Base-by-base conservation (phyloP, 2,888 invertebrate species). In the Nezara viridula region DNA sequence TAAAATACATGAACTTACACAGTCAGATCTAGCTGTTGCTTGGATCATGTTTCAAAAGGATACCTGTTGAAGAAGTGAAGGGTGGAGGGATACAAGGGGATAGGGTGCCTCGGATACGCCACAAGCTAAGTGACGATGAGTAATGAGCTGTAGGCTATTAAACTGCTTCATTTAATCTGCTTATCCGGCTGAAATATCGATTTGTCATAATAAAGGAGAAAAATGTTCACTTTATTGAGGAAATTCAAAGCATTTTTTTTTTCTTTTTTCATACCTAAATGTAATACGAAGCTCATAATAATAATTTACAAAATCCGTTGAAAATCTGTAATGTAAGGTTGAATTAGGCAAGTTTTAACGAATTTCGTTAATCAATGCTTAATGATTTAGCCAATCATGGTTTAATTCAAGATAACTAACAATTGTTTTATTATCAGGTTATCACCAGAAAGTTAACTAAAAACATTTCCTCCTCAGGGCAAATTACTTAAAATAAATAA, bases 11-110 rank as follows among this genome's bases (percentile, higher is more conserved):
- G 0, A 3, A 37, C 3, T 37, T 55, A 2, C 7, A 9, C 7
- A n/a, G 19, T 2, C 9, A 9, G 7, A 9, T 10, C 7, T 6
- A 66, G 19, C 66, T 66, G 66, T 66, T 66, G 66, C 66, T 66
- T 0, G 14, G 66, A 32, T 66, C 19, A 66, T 66, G 32, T 66
- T 60, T 66, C 5, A 66, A 66, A 66, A 66, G 66, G 32, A 32
- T 32, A 66, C 66, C 66, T 66, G 66, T 66, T 66, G 66, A 66
- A 32, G 66, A 66, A 37, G 32, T 6, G 66, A 73, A 73, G 66
- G 66, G 66, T 37, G 32, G 7, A 19, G 32, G 32, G 21, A 3
- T 9, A 27, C 10, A n/a, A 7, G 66, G 32, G 19, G 12, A n/a
- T n/a, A n/a, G n/a, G n/a, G 16, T 24, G 27, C 60, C 66, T 73